Evolutionary conservation across 2,797 vertebrate genomes (phyloP).

Genomic region (Enoplosus armatus): DNA sequence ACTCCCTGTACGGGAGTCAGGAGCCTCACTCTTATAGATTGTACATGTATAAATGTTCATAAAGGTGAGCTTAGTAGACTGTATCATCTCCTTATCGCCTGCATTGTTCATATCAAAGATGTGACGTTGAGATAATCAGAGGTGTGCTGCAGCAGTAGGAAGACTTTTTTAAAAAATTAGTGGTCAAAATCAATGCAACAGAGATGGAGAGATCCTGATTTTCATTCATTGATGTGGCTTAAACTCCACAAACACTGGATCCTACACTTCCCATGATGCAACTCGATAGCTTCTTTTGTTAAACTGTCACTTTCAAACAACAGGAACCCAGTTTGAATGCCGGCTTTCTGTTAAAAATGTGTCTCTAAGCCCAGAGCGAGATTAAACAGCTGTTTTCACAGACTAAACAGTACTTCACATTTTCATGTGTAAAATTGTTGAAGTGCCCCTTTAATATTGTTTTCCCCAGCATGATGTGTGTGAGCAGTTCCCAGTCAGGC

Average conservation of each 20-base stretch:
- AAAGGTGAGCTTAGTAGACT: constrained; percentile 18
- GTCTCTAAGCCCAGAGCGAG: background rate
- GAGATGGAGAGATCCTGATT: background rate
- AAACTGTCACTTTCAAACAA: too few relatives aligned
- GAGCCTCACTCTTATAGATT: background rate
- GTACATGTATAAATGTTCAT: background rate
- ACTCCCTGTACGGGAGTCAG: background rate
- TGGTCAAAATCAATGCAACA: background rate
- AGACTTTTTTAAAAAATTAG: too few relatives aligned
- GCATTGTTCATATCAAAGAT: constrained; percentile 43
- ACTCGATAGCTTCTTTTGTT: background rate
- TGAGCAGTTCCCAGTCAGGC: background rate
- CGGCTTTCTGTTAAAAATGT: background rate
- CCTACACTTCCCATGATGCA: background rate
- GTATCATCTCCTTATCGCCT: background rate
- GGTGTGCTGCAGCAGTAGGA: background rate
- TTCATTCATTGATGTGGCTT: background rate
- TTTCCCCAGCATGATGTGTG: background rate
- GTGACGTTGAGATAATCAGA: constrained; percentile 47
- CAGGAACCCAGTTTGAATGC: background rate
- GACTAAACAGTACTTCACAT: background rate
- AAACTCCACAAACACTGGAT: too few relatives aligned
- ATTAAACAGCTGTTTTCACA: background rate
- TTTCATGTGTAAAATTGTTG: background rate
- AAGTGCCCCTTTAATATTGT: background rate